Base-by-base conservation (phyloP, 2,113 vertebrate genomes). In the Maccullochella peelii region DNA sequence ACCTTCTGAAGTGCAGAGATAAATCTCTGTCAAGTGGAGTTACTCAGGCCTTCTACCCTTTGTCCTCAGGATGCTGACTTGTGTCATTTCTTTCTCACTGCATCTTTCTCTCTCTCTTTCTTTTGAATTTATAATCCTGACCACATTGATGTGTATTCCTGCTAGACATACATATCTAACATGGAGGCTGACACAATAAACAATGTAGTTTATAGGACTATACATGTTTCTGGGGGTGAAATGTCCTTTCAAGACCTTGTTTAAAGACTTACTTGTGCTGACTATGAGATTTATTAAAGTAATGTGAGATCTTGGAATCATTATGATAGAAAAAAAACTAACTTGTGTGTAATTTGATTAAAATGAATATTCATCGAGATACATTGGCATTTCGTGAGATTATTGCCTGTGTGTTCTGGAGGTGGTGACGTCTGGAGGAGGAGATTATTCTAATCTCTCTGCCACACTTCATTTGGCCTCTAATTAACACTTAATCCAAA, bases 401-500 rank as follows among this genome's bases (percentile, higher is more conserved):
- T 27, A 47, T 8, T 42, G 52, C 21, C 50, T 77, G 42, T 73
- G 68, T 14, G 11, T 25, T 14, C 27, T 62, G 52, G 36, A 65
- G 42, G 67, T 47, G 65, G 23, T 59, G 61, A 82, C 2, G 70
- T 72, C 79, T 79, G 76, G 49, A 79, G 69, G 63, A 73, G 68
- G 50, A 54, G 55, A 70, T 49, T 79, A 7, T 47, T 73, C 73
- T 83, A 77, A 80, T 89, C 70, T 86, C 59, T 79, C 52, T 21
- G 74, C 54, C 66, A 84, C 78, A 72, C 84, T 84, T 84, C 65
- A 79, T 86, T 84, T 75, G 16, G 8, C 57, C 49, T 75, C 55
- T 72, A 79, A 89, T 84, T 84, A 84, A 76, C 73, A 69, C n/a
- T 79, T 52, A 68, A 83, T 77, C 73, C 49, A 38, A 83, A 73